phyloP scores from a whole-genome alignment of 1,140 invertebrate species.

The Polypedilum vanderplanki region DNA sequence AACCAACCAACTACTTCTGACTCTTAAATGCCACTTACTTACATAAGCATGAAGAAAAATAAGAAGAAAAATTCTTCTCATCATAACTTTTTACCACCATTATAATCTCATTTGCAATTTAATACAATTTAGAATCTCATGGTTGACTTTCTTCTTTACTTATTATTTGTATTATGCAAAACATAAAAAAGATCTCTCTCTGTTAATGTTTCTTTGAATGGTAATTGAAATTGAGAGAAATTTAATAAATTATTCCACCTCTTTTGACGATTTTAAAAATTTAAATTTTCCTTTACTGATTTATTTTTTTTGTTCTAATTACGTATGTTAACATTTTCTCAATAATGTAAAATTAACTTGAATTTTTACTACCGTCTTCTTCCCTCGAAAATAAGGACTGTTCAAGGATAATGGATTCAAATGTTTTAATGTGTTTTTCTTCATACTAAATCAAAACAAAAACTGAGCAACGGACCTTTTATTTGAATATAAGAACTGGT shows the following conservation, averaged over 20 bases:
- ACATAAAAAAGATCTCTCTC: background rate
- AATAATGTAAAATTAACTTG: too few species aligned
- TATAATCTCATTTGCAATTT: background rate
- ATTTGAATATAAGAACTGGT: too few species aligned
- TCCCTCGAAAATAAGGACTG: too few species aligned
- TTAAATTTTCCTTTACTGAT: background rate
- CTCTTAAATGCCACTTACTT: background rate
- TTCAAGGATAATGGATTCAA: too few species aligned
- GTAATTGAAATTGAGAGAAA: background rate
- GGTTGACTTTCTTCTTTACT: background rate
- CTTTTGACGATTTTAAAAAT: background rate
- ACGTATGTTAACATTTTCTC: too few species aligned
- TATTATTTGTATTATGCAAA: background rate
- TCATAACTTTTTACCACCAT: background rate
- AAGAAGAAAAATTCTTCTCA: too few species aligned
- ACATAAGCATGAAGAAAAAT: background rate
- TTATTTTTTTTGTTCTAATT: too few species aligned
- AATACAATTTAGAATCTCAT: background rate
- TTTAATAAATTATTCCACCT: conserved; percentile 22
- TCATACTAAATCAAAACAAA: too few species aligned
- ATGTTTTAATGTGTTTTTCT: too few species aligned
- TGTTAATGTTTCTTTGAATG: background rate
- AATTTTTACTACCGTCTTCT: too few species aligned
- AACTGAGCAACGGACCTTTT: too few species aligned
- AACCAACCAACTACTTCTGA: background rate